Conservation (phyloP, 1,140 invertebrate species). For the Elysia chlorotica region DNA sequence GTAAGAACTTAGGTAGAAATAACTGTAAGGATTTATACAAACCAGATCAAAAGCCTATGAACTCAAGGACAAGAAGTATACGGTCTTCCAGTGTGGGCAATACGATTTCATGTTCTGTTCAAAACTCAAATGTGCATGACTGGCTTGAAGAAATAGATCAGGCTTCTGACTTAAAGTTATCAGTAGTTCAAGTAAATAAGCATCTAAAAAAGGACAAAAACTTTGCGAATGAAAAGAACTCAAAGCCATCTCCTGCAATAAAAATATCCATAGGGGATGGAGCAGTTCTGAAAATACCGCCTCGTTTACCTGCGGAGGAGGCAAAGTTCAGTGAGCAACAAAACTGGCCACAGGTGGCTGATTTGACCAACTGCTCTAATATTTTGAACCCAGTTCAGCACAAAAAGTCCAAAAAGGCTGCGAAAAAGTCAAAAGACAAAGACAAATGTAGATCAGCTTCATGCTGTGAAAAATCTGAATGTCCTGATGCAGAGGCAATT, state of each 20-base stretch:
- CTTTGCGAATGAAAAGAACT: no score
- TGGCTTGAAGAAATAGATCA: no score
- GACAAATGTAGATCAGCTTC: slow-evolving; percentile 4
- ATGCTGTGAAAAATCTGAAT: background rate
- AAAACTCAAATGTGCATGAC: no score
- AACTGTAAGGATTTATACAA: background rate
- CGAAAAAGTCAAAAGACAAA: slow-evolving; percentile 21
- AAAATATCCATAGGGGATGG: slow-evolving; percentile 22
- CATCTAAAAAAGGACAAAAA: no score
- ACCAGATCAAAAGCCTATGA: background rate
- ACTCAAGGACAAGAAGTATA: background rate
- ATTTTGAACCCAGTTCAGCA: no score
- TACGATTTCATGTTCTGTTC: background rate
- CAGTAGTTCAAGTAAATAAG: no score
- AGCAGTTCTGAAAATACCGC: slow-evolving; percentile 21
- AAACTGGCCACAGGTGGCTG: no score
- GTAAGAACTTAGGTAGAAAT: slow-evolving; percentile 2
- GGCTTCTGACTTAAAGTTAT: no score
- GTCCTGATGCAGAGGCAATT: background rate
- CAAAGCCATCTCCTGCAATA: slow-evolving; percentile 18
- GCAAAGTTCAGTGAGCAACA: no score
- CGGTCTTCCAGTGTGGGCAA: slow-evolving; percentile 14
- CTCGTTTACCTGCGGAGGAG: slow-evolving; percentile 10
- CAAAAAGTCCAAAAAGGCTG: slow-evolving; percentile 22
- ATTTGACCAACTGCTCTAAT: no score